A percentile compares a stretch with the other conserved stretches of the same genome.
These are phyloP conservation scores for Encarsia formosa DNA, from an alignment of 2,888 invertebrate genomes.

Conservation along the genomic window DNA sequence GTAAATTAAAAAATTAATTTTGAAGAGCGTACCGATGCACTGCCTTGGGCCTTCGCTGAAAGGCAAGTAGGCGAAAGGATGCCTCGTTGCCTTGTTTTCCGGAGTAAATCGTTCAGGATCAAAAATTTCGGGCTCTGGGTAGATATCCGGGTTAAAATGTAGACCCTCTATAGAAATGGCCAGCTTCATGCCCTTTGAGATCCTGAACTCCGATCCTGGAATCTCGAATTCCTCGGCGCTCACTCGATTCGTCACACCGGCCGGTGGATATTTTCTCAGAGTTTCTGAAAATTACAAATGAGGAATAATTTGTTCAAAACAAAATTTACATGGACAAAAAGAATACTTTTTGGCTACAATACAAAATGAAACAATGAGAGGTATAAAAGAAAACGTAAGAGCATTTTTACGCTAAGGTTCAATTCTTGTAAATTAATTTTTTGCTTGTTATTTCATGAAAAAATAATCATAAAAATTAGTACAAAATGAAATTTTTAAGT, in stretches of 20 bases:
- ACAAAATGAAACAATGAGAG: too few species aligned
- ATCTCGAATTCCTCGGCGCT: constrained; percentile 35
- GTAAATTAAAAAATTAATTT: too few species aligned
- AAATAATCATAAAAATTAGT: too few species aligned
- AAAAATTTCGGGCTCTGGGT: constrained; percentile 51
- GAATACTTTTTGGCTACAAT: too few species aligned
- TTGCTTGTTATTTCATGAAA: too few species aligned
- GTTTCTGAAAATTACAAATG: constrained; percentile 38
- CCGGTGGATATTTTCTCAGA: constrained; percentile 42
- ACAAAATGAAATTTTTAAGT: too few species aligned
- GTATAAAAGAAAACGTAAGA: too few species aligned
- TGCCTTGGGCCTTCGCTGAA: constrained; percentile 34
- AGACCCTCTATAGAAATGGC: constrained; percentile 45
- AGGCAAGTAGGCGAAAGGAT: constrained; percentile 31
- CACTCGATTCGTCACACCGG: constrained; percentile 38
- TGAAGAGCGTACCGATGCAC: constrained; percentile 36
- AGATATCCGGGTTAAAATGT: constrained; percentile 51
- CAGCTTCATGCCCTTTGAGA: constrained; percentile 33
- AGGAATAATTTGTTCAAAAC: too few species aligned
- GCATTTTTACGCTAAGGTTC: too few species aligned
- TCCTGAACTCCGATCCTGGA: constrained; percentile 27
- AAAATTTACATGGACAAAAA: too few species aligned
- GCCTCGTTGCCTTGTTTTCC: constrained; percentile 35
- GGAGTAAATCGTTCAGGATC: constrained; percentile 52
- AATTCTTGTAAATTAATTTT: too few species aligned